Evolutionary conservation across 92 coral and sea anemone species (phyloP), one percentile per base, ranked within the genome.

Genomic region (Palythoa heliodiscus): DNA sequence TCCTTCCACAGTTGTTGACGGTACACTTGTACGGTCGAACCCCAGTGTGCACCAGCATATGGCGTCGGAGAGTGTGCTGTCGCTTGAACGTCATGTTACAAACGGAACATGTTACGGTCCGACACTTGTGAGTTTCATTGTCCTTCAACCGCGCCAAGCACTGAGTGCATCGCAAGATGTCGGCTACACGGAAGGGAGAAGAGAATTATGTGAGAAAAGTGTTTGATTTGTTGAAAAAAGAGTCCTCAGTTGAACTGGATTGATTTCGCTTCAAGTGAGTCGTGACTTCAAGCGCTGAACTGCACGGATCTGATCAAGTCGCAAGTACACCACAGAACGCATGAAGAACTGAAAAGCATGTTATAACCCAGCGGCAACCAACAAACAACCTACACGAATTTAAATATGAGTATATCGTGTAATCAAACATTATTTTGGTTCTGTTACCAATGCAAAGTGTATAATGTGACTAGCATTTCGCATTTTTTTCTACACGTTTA

Each of bases 181-280:
- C 71, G 19, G 71, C 84, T 80, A 52, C 48, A 80, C 16, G 7
- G 38, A 67, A 11, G 14, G 74, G n/a, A 43, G 37, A 39, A 38
- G 17, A 40, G 11, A 11, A 12, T 47, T 40, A 39, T 14, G 16
- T 80, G 58, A 80, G 54, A 47, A 66, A 15, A 7, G 50, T 52
- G 60, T 6, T 5, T 19, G 55, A 7, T 22, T 66, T 79, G 19
- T 23, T 0, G 55, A 40, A 14, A 80, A 48, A 75, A 52, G 11
- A 29, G 60, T 75, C 80, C 64, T 52, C 25, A 22, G 81, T 38
- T 25, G 43, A 16, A 37, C 23, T 25, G 81, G 66, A 76, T 76
- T 76, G 81, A 76, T 76, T 76, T 76, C 81, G 81, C 81, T 50
- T 76, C 47, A 76, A 76, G 81, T 76, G 81, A 15, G 8, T 54